Conservation (phyloP, 2,113 vertebrate genomes). For the Haemorhous mexicanus region DNA sequence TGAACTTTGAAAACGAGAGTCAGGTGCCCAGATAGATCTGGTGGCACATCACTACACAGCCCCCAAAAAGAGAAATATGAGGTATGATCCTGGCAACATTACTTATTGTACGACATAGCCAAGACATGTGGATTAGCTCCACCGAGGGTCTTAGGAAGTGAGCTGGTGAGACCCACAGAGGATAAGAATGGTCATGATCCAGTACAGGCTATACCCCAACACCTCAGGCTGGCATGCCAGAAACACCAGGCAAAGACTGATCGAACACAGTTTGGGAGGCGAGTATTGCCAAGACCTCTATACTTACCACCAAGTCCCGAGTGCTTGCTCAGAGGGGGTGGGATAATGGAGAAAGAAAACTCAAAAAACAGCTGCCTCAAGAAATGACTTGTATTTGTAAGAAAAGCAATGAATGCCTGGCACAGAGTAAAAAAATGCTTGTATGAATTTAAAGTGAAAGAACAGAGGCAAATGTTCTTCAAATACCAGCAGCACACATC, state of each 20-base stretch:
- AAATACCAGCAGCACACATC: constrained; percentile 74
- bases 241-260: constrained; percentile 75
- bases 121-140: constrained; percentile 67
- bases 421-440: constrained; percentile 75
- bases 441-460: constrained; percentile 71
- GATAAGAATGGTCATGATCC: constrained; percentile 69
- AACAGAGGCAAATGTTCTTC: constrained; percentile 73
- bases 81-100: constrained; percentile 68
- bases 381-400: constrained; percentile 77
- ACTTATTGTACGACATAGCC: constrained; percentile 63
- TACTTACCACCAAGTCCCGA: constrained; percentile 69
- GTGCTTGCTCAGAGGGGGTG: constrained; percentile 65
- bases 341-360: constrained; percentile 73
- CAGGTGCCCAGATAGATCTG: constrained; percentile 63
- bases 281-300: constrained; percentile 68
- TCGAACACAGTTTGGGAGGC: constrained; percentile 69
- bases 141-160: constrained; percentile 62
- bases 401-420: constrained; percentile 75
- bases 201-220: constrained; percentile 68
- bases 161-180: constrained; percentile 67
- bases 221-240: constrained; percentile 75
- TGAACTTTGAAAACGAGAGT: constrained; percentile 53
- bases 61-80: constrained; percentile 62
- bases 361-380: constrained; percentile 75
- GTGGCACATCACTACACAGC: constrained; percentile 52